Evolutionary conservation across 2,888 invertebrate species (phyloP).

Genomic region (Oxycera nigricornis): DNA sequence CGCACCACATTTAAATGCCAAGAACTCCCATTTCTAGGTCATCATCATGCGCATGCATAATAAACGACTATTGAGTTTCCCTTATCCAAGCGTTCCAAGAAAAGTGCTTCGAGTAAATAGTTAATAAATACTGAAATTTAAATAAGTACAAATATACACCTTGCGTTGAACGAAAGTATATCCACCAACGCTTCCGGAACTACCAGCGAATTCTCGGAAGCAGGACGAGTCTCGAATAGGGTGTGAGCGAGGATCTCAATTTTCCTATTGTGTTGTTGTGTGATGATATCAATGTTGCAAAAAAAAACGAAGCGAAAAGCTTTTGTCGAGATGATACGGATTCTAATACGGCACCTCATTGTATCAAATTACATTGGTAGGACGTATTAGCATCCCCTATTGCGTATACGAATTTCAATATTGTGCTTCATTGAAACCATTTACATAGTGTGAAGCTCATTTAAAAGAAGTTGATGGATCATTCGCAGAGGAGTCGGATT

Average conservation of each 20-base stretch:
- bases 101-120: not conserved
- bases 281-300: constrained; percentile 23
- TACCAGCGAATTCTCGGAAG: too few species aligned
- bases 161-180: too few species aligned
- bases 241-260: too few species aligned
- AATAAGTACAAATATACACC: not conserved
- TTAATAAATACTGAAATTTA: not conserved
- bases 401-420: not conserved
- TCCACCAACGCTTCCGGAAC: too few species aligned
- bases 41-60: constrained; percentile 14
- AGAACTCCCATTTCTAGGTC: not conserved
- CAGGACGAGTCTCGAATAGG: too few species aligned
- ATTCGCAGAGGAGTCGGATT: not conserved
- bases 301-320: constrained; percentile 35
- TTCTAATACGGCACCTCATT: constrained; percentile 27
- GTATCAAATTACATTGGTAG: constrained; percentile 28
- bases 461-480: constrained; percentile 2
- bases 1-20: not conserved
- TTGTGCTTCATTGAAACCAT: not conserved
- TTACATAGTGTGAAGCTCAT: not conserved
- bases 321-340: constrained; percentile 9
- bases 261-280: constrained; percentile 13
- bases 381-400: not conserved
- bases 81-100: not conserved
- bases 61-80: not conserved